A percentile compares a stretch with the other conserved stretches of the same genome.
These are phyloP conservation scores for Siniperca undulata DNA, from an alignment of 2,797 vertebrate species.

Conservation along the genomic window DNA sequence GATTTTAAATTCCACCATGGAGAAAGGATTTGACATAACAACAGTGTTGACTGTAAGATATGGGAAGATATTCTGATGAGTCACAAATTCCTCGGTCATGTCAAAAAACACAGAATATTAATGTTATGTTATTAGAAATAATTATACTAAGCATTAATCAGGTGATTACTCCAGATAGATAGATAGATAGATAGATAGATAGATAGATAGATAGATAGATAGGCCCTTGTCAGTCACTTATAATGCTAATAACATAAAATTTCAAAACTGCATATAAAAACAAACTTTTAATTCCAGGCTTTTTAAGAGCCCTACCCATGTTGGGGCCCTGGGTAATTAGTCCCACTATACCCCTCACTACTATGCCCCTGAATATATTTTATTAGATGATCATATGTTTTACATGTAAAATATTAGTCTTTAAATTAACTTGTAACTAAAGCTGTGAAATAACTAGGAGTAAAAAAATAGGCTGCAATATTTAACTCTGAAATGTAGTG, in stretches of 20 bases:
- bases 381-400: too few species aligned
- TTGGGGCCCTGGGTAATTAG: too few species aligned
- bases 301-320: too few species aligned
- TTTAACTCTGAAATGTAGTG: background rate
- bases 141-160: background rate
- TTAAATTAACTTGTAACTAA: background rate
- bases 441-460: background rate
- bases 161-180: background rate
- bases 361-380: too few species aligned
- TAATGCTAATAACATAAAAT: too few species aligned
- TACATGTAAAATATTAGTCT: too few species aligned
- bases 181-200: background rate
- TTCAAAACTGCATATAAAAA: too few species aligned
- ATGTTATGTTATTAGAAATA: background rate
- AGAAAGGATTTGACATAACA: constrained; percentile 50
- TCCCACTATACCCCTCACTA: too few species aligned
- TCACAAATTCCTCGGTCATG: constrained; percentile 1
- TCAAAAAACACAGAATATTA: background rate
- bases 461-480: too few species aligned
- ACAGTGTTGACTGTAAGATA: constrained; percentile 43
- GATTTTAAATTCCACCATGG: constrained; percentile 72
- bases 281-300: too few species aligned
- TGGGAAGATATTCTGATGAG: constrained; percentile 45
- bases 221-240: too few species aligned
- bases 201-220: too few species aligned